Evolutionary conservation across 2,113 vertebrate genomes (phyloP).

Genomic region (Gobius niger): DNA sequence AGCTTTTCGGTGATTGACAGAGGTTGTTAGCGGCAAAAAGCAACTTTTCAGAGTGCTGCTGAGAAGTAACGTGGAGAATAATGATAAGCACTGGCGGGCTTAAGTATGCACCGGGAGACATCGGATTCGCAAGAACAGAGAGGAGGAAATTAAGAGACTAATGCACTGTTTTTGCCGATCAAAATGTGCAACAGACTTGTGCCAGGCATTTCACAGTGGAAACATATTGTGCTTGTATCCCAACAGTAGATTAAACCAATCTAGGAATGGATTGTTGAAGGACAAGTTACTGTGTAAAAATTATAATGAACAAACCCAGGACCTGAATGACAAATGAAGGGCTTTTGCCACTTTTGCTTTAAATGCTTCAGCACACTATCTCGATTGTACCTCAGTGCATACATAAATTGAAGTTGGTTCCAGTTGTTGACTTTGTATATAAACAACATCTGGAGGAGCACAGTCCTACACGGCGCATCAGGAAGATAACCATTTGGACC

Average conservation of each 20-base stretch:
- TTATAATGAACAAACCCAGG: too few relatives aligned
- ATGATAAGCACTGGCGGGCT: conserved; percentile 42
- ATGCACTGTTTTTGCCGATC: conserved; percentile 1
- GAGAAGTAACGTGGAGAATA: conserved; percentile 51
- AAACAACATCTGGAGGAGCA: conserved; percentile 6
- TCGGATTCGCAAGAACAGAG: conserved; percentile 42
- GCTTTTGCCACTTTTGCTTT: not conserved
- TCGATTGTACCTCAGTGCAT: not conserved
- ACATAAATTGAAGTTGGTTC: conserved; percentile 6
- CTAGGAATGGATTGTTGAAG: too few relatives aligned
- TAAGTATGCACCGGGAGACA: conserved; percentile 31
- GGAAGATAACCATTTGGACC: conserved; percentile 3
- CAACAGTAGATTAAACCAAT: too few relatives aligned
- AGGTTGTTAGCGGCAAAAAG: conserved; percentile 43
- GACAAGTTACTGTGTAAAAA: too few relatives aligned
- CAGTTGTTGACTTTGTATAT: not conserved
- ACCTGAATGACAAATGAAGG: too few relatives aligned
- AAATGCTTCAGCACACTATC: not conserved
- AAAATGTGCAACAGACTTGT: not conserved
- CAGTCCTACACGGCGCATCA: not conserved
- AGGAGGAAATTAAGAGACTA: conserved; percentile 35
- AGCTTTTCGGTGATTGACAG: conserved; percentile 57
- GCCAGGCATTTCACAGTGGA: not conserved
- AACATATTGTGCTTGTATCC: not conserved
- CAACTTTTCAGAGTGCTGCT: conserved; percentile 41